These are phyloP conservation scores for Enteromius radiatus DNA, from an alignment of 2,797 vertebrate genomes.

Conservation along the genomic window DNA sequence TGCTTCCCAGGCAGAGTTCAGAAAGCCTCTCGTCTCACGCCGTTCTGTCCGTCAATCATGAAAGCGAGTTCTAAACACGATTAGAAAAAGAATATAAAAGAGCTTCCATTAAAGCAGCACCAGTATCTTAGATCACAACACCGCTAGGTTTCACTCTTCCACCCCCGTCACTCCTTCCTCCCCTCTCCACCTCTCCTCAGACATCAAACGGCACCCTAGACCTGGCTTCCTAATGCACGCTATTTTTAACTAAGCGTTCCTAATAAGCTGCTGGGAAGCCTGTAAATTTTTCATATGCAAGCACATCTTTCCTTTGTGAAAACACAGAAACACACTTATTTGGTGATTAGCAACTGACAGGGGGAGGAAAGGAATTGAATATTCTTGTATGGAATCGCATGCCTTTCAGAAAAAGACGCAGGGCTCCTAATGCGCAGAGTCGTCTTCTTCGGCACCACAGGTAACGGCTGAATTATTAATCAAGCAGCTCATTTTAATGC, in stretches of 20 bases:
- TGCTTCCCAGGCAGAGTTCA: conserved; percentile 56
- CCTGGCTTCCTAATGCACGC: conserved; percentile 80
- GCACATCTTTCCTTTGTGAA: conserved; percentile 84
- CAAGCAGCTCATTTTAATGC: conserved; percentile 83
- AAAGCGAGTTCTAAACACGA: conserved; percentile 53
- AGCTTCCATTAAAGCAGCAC: conserved; percentile 74
- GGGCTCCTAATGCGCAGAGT: conserved; percentile 81
- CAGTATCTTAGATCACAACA: conserved; percentile 75
- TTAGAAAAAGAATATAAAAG: conserved; percentile 65
- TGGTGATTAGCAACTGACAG: conserved; percentile 85
- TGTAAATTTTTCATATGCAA: conserved; percentile 85
- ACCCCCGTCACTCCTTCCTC: conserved; percentile 26
- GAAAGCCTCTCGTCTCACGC: conserved; percentile 52
- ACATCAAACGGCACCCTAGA: conserved; percentile 83
- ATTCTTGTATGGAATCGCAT: conserved; percentile 83
- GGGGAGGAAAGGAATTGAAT: conserved; percentile 80
- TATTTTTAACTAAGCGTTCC: conserved; percentile 86
- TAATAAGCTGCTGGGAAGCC: conserved; percentile 84
- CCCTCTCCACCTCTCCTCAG: conserved; percentile 74
- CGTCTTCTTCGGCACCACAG: conserved; percentile 84
- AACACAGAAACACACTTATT: conserved; percentile 87
- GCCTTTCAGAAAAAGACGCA: conserved; percentile 78
- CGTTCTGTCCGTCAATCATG: conserved; percentile 67
- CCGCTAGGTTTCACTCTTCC: conserved; percentile 62
- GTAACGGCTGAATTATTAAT: conserved; percentile 87